Evolutionary conservation across 2,888 invertebrate genomes (phyloP).

Genomic region (Hydroisotoma schaefferi): DNA sequence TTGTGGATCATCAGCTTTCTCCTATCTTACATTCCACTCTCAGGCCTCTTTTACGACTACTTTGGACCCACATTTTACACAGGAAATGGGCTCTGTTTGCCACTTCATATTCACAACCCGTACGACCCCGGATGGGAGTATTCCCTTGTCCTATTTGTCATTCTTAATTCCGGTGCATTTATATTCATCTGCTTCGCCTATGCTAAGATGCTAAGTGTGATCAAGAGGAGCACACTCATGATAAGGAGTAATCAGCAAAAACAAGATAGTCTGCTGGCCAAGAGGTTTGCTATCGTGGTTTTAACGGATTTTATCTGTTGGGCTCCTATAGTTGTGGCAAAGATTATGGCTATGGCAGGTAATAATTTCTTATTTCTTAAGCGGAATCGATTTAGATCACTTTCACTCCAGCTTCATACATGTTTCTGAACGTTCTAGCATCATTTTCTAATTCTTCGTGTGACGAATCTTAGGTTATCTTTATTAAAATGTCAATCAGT

Average conservation of each 20-base stretch:
- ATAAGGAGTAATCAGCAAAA: slow-evolving; percentile 59
- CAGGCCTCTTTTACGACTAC: slow-evolving; percentile 52
- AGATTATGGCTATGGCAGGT: slow-evolving; percentile 59
- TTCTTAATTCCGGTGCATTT: slow-evolving; percentile 58
- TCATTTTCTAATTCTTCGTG: no score
- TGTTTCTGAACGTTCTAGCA: no score
- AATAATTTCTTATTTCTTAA: no score
- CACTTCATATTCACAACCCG: slow-evolving; percentile 61
- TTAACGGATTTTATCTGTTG: slow-evolving; percentile 62
- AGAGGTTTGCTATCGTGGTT: slow-evolving; percentile 61
- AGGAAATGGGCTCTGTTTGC: slow-evolving; percentile 61
- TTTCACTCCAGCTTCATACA: no score
- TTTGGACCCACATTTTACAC: slow-evolving; percentile 61
- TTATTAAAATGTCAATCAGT: no score
- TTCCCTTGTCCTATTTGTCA: slow-evolving; percentile 59
- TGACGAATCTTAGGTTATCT: no score
- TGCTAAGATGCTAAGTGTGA: slow-evolving; percentile 59
- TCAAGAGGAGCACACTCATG: slow-evolving; percentile 58
- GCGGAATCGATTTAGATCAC: no score
- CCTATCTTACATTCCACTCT: slow-evolving; percentile 56
- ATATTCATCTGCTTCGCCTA: slow-evolving; percentile 60
- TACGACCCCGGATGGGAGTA: slow-evolving; percentile 62
- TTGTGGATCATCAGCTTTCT: slow-evolving; percentile 57
- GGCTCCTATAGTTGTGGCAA: slow-evolving; percentile 61
- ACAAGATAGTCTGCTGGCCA: slow-evolving; percentile 59